A percentile compares a stretch with the other conserved stretches of the same genome.
Conservation (phyloP, 1,140 invertebrate genomes). For the Ladona fulva region DNA sequence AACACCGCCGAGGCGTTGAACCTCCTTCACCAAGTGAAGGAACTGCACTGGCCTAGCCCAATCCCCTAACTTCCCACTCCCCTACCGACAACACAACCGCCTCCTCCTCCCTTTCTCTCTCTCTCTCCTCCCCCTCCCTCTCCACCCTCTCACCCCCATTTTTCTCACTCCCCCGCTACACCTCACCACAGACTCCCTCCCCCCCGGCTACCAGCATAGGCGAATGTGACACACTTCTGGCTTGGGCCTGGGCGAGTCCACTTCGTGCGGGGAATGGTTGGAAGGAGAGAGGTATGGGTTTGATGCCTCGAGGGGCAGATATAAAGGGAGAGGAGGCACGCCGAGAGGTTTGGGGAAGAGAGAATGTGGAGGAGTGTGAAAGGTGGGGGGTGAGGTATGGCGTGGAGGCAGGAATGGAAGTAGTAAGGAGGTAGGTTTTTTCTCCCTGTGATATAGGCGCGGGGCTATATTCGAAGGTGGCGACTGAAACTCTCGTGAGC, state of each 20-base stretch:
- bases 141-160: background rate
- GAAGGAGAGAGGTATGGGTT: background rate
- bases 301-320: no score
- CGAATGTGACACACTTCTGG: background rate
- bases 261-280: background rate
- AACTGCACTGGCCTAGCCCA: slow-evolving; percentile 6
- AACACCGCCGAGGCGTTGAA: background rate
- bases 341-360: background rate
- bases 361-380: background rate
- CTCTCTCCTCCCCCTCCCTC: background rate
- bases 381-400: background rate
- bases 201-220: background rate
- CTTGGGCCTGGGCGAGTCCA: slow-evolving; percentile 4
- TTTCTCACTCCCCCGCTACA: slow-evolving; percentile 7
- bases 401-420: background rate
- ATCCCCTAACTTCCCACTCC: slow-evolving; percentile 2
- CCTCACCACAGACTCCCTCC: slow-evolving; percentile 1
- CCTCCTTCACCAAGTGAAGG: slow-evolving; percentile 6
- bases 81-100: background rate
- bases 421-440: background rate
- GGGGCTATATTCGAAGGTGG: background rate
- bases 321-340: no score
- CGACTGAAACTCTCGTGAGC: background rate
- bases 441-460: background rate
- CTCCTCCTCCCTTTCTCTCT: background rate